phyloP scores from a whole-genome alignment of 2,888 invertebrate species.

The Ophion slaviceki region DNA sequence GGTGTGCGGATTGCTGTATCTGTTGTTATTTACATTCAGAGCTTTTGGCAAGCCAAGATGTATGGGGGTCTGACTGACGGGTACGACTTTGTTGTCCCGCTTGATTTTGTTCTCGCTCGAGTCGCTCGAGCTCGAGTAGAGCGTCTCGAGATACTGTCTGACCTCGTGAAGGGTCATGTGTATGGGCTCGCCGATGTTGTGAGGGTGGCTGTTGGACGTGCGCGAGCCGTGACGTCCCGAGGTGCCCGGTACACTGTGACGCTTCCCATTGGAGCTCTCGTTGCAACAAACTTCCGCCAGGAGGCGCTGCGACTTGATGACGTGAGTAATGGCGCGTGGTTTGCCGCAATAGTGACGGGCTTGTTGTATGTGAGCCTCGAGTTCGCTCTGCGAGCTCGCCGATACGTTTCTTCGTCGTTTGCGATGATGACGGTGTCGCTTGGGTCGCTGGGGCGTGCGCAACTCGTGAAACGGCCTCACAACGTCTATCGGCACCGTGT shows the following conservation, averaged over 20 bases:
- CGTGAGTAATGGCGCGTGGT: slow-evolving; percentile 80
- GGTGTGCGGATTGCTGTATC: slow-evolving; percentile 83
- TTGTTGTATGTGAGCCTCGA: slow-evolving; percentile 81
- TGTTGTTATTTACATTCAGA: slow-evolving; percentile 82
- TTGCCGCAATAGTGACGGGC: slow-evolving; percentile 81
- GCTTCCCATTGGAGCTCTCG: slow-evolving; percentile 84
- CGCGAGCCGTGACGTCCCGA: slow-evolving; percentile 82
- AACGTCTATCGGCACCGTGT: slow-evolving; percentile 93
- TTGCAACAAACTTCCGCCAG: slow-evolving; percentile 81
- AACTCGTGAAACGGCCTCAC: slow-evolving; percentile 86
- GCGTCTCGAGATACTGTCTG: slow-evolving; percentile 91
- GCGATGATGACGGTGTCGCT: slow-evolving; percentile 83
- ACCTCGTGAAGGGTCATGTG: slow-evolving; percentile 95
- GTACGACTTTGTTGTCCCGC: slow-evolving; percentile 76
- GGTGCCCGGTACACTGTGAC: slow-evolving; percentile 89
- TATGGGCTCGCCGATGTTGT: slow-evolving; percentile 89
- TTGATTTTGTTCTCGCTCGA: slow-evolving; percentile 86
- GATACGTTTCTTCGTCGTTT: slow-evolving; percentile 84
- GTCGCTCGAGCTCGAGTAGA: slow-evolving; percentile 91
- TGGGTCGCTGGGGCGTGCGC: slow-evolving; percentile 83
- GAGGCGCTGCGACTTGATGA: slow-evolving; percentile 81
- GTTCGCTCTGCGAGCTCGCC: slow-evolving; percentile 83
- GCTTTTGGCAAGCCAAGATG: slow-evolving; percentile 81
- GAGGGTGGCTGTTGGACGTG: slow-evolving; percentile 84
- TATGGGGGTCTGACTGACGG: slow-evolving; percentile 74